Evolutionary conservation across 2,888 invertebrate genomes (phyloP), one percentile per base, ranked within the genome.

Genomic region (Ptilodon capucinus): DNA sequence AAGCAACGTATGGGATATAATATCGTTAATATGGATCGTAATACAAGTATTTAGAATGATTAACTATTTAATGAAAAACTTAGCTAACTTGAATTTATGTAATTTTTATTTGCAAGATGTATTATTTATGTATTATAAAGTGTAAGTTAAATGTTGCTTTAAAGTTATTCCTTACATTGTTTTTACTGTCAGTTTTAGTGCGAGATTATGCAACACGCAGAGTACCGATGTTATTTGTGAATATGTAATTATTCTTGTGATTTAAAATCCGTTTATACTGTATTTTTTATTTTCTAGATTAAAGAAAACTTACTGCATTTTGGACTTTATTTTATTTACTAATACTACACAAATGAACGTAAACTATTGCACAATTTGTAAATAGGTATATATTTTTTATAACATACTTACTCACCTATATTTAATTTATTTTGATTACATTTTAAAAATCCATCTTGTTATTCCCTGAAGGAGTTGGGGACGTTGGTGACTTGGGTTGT

Each of bases 241-340:
- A 91, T 91, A 91, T 91, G 91, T 91, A 91, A 91, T 91, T 90
- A 89, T 86, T 87, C 89, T 89, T 89, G 86, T 91, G 87, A 89
- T 91, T 88, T 87, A 83, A 89, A 89, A 88, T 90, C 88, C 88
- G 86, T 87, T 90, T 89, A 83, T 90, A 89, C 86, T 87, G 85
- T 89, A 87, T 90, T 91, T 90, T 86, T 91, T 89, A 91, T 90
- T 91, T 91, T 89, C 85, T 89, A 90, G 89, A 91, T 88, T 91
- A 90, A 90, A 91, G 84, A 89, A 85, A 89, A 89, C 85, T 89
- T 91, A 89, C 85, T 86, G 86, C 86, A 82, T 72, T 73, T 73
- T 73, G 61, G 46, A 35, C 11, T 48, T 42, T 68, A 69, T 75
- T 79, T 76, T 54, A 64, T 56, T 70, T 60, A 43, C 43, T 40